Percentiles rank a stretch among this genome's conserved stretches.
Conservation (phyloP, 1,140 invertebrate species). For the Diorhabda sublineata region DNA sequence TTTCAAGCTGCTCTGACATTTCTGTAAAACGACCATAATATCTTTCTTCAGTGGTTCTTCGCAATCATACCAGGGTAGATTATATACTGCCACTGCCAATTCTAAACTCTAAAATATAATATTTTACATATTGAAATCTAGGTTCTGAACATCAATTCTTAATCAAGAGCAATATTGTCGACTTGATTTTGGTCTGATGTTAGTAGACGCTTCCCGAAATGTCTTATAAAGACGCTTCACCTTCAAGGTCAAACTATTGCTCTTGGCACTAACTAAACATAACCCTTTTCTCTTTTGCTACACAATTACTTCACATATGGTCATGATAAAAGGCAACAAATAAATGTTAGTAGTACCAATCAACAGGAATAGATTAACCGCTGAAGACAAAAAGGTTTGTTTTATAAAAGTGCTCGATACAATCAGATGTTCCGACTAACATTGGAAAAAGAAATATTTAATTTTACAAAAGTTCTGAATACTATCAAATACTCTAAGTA, state of each 20-base stretch:
- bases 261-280: background rate
- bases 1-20: conserved; percentile 6
- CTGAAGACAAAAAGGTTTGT: background rate
- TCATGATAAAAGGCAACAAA: background rate
- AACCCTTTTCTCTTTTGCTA: background rate
- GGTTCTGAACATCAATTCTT: background rate
- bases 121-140: background rate
- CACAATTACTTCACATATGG: background rate
- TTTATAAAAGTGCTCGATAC: background rate
- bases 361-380: background rate
- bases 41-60: background rate
- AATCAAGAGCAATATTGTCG: background rate
- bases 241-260: background rate
- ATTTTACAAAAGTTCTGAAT: no score
- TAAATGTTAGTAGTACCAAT: background rate
- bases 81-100: conserved; percentile 6
- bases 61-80: conserved; percentile 4
- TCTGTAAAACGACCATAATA: conserved; percentile 8
- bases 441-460: no score
- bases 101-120: conserved; percentile 8
- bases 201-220: background rate
- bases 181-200: background rate
- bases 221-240: background rate
- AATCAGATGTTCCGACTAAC: no score
- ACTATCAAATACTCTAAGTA: no score